Percentiles rank a stretch among this genome's conserved stretches.
phyloP scores from a whole-genome alignment of 2,113 vertebrate species.

The Tringa solitaria region DNA sequence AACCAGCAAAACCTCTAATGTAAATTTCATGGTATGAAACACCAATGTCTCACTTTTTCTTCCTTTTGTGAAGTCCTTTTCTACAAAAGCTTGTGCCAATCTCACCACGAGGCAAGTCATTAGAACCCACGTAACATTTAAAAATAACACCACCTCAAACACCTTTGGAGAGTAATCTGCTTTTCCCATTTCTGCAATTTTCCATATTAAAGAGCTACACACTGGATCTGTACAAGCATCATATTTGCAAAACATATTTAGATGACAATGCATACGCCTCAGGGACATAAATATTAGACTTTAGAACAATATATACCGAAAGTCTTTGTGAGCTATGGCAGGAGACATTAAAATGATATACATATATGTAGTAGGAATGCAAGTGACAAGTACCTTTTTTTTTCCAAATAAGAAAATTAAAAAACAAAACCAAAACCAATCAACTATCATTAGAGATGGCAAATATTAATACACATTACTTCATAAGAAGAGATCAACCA shows the following conservation, averaged over 20 bases:
- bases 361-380: background rate
- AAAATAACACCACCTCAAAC: background rate
- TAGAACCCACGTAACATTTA: background rate
- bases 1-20: background rate
- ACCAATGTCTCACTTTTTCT: fast-evolving
- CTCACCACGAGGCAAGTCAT: background rate
- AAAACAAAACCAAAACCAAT: background rate
- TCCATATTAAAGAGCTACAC: background rate
- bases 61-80: background rate
- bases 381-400: background rate
- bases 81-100: background rate
- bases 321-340: background rate
- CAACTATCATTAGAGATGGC: background rate
- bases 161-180: background rate
- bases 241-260: background rate
- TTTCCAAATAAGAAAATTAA: background rate
- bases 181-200: background rate
- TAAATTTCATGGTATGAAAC: background rate
- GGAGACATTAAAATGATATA: background rate
- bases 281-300: background rate
- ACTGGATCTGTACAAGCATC: background rate
- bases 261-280: background rate
- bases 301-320: background rate
- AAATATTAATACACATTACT: background rate
- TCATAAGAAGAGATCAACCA: background rate